Evolutionary conservation across 1,140 invertebrate genomes (phyloP).

Genomic region (Leptinotarsa undecemlineata): DNA sequence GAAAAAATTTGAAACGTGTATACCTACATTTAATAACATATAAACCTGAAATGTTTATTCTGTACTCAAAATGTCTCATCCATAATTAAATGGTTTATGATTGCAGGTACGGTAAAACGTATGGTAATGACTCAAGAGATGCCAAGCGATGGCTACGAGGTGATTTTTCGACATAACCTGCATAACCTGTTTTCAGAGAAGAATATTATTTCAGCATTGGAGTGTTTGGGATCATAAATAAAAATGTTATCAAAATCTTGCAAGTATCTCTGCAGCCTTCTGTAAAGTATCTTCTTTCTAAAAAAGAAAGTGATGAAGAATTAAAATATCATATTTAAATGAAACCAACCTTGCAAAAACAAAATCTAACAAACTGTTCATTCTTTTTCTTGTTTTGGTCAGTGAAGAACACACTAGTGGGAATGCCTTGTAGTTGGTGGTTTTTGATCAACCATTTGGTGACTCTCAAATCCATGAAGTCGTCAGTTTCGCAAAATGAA

Average conservation of each 20-base stretch:
- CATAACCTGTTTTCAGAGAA: no score
- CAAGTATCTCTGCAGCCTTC: constrained; percentile 64
- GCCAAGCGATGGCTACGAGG: constrained; percentile 68
- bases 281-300: constrained; percentile 74
- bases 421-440: constrained; percentile 87
- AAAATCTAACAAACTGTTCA: constrained; percentile 81
- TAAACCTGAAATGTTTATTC: no score
- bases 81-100: constrained; percentile 7
- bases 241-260: constrained; percentile 29
- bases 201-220: no score
- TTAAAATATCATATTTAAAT: background rate
- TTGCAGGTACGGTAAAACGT: constrained; percentile 71
- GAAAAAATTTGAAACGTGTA: no score
- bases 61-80: no score
- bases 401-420: constrained; percentile 89
- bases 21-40: no score
- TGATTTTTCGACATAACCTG: constrained; percentile 45
- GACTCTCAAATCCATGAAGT: constrained; percentile 83
- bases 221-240: background rate
- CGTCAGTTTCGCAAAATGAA: constrained; percentile 59
- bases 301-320: background rate
- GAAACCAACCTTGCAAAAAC: constrained; percentile 46
- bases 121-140: constrained; percentile 69
- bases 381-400: constrained; percentile 63
- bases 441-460: constrained; percentile 91